A percentile compares a stretch with the other conserved stretches of the same genome.
phyloP scores from a whole-genome alignment of 2,888 invertebrate species.

The Cosmopolites sordidus region DNA sequence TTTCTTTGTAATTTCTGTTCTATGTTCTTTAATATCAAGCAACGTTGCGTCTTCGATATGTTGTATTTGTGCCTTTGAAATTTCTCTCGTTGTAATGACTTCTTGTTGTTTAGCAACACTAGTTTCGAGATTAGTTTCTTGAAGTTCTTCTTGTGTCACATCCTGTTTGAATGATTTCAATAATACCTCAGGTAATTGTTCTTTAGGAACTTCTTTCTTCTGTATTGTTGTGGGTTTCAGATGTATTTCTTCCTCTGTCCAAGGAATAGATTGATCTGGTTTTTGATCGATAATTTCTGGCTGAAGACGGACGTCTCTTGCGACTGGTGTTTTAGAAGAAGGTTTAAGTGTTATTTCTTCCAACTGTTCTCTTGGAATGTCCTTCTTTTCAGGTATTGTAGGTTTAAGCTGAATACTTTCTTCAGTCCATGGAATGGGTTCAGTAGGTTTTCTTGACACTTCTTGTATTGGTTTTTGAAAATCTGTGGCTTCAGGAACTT shows the following conservation, averaged over 20 bases:
- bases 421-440: constrained; percentile 31
- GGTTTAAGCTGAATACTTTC: constrained; percentile 49
- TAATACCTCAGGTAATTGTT: constrained; percentile 50
- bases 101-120: background rate
- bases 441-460: constrained; percentile 16
- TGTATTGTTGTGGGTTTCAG: constrained; percentile 47
- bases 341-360: constrained; percentile 52
- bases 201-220: constrained; percentile 52
- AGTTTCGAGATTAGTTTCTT: background rate
- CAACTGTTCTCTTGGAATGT: constrained; percentile 53
- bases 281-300: constrained; percentile 8
- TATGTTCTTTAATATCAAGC: constrained; percentile 12
- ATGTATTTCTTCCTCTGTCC: constrained; percentile 57
- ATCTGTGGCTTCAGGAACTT: constrained; percentile 24
- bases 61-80: constrained; percentile 4
- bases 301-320: constrained; percentile 1
- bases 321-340: constrained; percentile 35
- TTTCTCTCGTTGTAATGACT: background rate
- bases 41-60: constrained; percentile 21
- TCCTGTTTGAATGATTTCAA: constrained; percentile 4
- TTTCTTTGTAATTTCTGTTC: constrained; percentile 8
- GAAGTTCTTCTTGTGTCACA: background rate
- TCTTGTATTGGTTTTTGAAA: constrained; percentile 11
- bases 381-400: constrained; percentile 45
- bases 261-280: constrained; percentile 8